Base-by-base conservation (phyloP, 92 coral and sea anemone genomes). In the Zoanthus sociatus region DNA sequence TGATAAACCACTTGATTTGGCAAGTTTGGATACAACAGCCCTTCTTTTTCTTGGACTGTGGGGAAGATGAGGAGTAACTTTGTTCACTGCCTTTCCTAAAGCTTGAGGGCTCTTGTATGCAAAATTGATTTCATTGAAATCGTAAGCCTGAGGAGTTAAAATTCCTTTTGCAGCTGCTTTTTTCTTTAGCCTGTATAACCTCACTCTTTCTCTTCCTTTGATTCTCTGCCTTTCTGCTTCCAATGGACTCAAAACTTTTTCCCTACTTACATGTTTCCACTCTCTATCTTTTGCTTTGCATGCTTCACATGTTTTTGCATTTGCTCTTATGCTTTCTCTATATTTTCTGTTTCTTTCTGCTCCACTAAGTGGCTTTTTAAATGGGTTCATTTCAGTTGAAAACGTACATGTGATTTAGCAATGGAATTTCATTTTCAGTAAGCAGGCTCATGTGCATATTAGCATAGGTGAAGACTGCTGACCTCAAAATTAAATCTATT, bases 81-180 rank as follows among this genome's bases (percentile, higher is more conserved):
- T 86, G 71, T 85, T 44, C 6, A 79, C 78, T 30, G 92, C 92
- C 68, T 75, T 76, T 37, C 92, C 90, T 44, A 90, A 78, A 8
- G 92, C 87, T 48, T 90, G 90, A 54, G 92, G 87, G n/a, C 83
- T 90, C 71, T 85, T 44, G 89, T 86, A 90, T 18, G 55, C 92
- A 61, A 74, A 47, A 6, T 72, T 72, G 77, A 72, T 37, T 9
- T 72, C 58, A 73, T 73, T 73, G 6, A 73, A n/a, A 46, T 73
- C 32, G 46, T 45, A 30, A 73, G 46, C 78, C 26, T 26, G 26
- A 12, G 56, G 78, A 73, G 78, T 73, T 12, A 26, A 9, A 73
- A 73, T 73, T 45, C 78, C 78, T 73, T 17, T 46, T 63, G 77
- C 71, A 69, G 84, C 81, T 78, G 51, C 50, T 20, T 55, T 88